Percentiles rank a stretch among this genome's conserved stretches.
Conservation (phyloP, 2,797 vertebrate species). For the Fistularia commersonii region DNA sequence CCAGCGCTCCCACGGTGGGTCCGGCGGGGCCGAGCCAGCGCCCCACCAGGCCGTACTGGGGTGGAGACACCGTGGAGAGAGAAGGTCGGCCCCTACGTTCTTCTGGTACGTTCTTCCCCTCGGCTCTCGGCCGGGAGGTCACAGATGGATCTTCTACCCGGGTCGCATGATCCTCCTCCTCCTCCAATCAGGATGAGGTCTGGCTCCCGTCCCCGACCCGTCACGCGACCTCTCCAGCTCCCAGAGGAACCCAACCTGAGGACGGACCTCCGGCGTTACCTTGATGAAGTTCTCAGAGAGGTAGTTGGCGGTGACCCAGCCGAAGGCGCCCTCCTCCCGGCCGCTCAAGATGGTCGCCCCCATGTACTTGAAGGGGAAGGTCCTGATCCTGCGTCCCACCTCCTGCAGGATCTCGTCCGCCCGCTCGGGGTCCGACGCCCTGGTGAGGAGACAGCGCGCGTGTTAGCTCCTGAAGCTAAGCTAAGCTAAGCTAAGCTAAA, state of each 20-base stretch:
- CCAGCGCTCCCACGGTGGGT: conserved; percentile 81
- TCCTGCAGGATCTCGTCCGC: conserved; percentile 70
- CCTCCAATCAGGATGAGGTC: too few relatives aligned
- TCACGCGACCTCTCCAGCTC: too few relatives aligned
- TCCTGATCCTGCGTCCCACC: conserved; percentile 70
- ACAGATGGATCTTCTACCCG: too few relatives aligned
- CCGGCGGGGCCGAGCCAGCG: conserved; percentile 76
- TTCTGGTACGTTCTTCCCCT: too few relatives aligned
- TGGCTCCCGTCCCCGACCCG: too few relatives aligned
- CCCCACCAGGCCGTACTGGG: conserved; percentile 84
- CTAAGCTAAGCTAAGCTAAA: too few relatives aligned
- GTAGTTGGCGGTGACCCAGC: conserved; percentile 92
- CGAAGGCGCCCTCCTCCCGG: conserved; percentile 83
- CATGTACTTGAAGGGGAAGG: conserved; percentile 78
- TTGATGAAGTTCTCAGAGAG: conserved; percentile 84
- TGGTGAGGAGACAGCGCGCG: too few relatives aligned
- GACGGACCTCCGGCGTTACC: conserved; percentile 62
- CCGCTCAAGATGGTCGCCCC: conserved; percentile 81
- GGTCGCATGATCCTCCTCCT: too few relatives aligned
- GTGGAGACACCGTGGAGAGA: neutral
- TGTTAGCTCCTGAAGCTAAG: too few relatives aligned
- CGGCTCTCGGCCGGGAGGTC: too few relatives aligned
- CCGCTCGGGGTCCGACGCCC: conserved; percentile 51
- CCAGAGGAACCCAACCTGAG: too few relatives aligned
- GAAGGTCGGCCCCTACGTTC: too few relatives aligned